phyloP scores from a whole-genome alignment of 2,888 invertebrate genomes.

The Leistus spinibarbis region DNA sequence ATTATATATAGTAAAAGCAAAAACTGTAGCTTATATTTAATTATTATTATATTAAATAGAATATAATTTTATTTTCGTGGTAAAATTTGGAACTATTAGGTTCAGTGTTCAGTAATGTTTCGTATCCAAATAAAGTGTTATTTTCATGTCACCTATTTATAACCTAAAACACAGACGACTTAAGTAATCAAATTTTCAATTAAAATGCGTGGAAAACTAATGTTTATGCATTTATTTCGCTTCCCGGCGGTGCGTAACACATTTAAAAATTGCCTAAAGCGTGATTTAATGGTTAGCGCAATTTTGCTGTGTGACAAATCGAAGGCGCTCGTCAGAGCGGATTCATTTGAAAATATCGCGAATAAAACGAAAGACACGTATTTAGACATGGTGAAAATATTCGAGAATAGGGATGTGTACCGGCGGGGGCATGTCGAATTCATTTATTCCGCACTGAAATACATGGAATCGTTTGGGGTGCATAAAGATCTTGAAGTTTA shows the following conservation, averaged over 20 bases:
- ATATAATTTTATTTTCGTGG: too few relatives aligned
- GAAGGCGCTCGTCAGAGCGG: constrained; percentile 56
- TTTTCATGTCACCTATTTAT: not conserved
- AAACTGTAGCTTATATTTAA: not conserved
- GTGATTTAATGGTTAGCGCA: not conserved
- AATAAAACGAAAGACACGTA: constrained; percentile 72
- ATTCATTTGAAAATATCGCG: constrained; percentile 60
- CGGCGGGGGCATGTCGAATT: constrained; percentile 92
- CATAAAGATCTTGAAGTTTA: constrained; percentile 86
- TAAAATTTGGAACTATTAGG: too few relatives aligned
- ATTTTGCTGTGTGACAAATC: not conserved
- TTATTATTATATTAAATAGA: not conserved
- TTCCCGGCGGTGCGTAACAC: not conserved
- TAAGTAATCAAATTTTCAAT: not conserved
- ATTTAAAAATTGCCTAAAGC: not conserved
- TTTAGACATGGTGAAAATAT: constrained; percentile 76
- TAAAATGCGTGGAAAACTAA: not conserved
- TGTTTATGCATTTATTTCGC: not conserved
- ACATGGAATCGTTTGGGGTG: constrained; percentile 90
- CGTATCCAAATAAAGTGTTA: not conserved
- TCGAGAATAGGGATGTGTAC: constrained; percentile 69
- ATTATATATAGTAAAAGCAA: not conserved
- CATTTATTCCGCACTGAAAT: constrained; percentile 84
- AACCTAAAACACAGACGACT: not conserved
- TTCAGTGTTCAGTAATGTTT: too few relatives aligned